Conservation (phyloP, 2,797 vertebrate genomes). For the Helicolenus hilgendorfi region DNA sequence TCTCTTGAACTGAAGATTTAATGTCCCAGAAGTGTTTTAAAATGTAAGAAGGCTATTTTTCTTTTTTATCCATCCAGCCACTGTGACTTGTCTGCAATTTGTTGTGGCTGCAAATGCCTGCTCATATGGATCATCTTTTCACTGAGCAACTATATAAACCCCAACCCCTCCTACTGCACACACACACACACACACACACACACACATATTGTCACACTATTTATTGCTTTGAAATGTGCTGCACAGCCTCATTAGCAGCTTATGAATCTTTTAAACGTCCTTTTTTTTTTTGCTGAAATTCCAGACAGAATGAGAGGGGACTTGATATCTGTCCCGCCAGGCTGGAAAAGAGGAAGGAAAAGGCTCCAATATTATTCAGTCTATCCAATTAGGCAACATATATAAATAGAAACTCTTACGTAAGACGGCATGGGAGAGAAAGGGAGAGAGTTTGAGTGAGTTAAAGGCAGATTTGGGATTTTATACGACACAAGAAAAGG, state of each 20-base stretch:
- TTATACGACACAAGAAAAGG: not conserved
- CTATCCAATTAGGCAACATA: slow-evolving; percentile 81
- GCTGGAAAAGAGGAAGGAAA: slow-evolving; percentile 56
- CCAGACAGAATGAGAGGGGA: slow-evolving; percentile 57
- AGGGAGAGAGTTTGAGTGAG: slow-evolving; percentile 37
- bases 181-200: not conserved
- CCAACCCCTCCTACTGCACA: not conserved
- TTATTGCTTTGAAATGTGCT: slow-evolving; percentile 71
- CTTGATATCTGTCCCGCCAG: slow-evolving; percentile 63
- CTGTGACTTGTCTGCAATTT: slow-evolving; percentile 15
- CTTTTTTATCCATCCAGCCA: not conserved
- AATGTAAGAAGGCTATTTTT: slow-evolving; percentile 1
- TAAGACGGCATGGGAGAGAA: slow-evolving; percentile 42
- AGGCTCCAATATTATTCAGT: slow-evolving; percentile 65
- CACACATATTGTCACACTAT: slow-evolving; percentile 23
- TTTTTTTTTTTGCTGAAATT: slow-evolving; percentile 58
- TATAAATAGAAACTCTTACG: slow-evolving; percentile 79
- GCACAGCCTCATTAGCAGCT: slow-evolving; percentile 83
- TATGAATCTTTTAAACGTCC: slow-evolving; percentile 84
- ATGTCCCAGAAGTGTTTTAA: not conserved
- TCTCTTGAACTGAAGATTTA: not conserved
- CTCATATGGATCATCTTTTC: slow-evolving; percentile 49
- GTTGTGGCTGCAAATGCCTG: slow-evolving; percentile 30
- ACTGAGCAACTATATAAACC: slow-evolving; percentile 21
- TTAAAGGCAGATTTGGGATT: slow-evolving; percentile 35